Evolutionary conservation across 2,888 invertebrate genomes (phyloP).

Genomic region (Drosophila acutilabella): DNA sequence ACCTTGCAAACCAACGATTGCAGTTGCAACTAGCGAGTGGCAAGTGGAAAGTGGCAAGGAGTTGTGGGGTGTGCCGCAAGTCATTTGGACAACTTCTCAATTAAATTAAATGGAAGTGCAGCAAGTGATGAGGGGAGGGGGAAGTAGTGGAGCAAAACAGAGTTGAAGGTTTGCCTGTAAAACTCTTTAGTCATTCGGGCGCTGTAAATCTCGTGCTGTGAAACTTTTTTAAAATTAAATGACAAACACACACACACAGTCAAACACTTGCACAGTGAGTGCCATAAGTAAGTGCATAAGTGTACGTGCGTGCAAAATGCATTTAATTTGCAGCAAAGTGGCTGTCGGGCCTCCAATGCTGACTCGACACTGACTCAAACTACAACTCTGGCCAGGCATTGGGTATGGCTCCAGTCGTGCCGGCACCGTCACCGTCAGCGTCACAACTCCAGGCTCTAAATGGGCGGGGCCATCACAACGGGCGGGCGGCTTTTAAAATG

Average conservation of each 20-base stretch:
- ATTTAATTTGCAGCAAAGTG: constrained; percentile 79
- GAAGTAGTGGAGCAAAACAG: not conserved
- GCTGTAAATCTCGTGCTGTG: constrained; percentile 73
- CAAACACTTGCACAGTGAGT: constrained; percentile 30
- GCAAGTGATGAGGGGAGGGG: not conserved
- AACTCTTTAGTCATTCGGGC: constrained; percentile 55
- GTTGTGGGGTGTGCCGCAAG: constrained; percentile 16
- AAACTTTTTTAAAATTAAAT: constrained; percentile 74
- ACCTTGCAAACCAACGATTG: constrained; percentile 11
- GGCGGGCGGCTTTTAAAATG: constrained; percentile 72
- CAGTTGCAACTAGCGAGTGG: constrained; percentile 9
- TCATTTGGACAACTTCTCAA: constrained; percentile 67
- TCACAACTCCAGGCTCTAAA: constrained; percentile 22
- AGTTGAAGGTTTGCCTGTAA: constrained; percentile 14
- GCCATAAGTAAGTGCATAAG: constrained; percentile 40
- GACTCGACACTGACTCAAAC: constrained; percentile 8
- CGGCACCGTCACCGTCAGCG: constrained; percentile 61
- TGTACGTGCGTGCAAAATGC: constrained; percentile 68
- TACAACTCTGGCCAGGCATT: constrained; percentile 33
- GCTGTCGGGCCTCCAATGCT: constrained; percentile 47
- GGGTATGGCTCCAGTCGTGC: constrained; percentile 75
- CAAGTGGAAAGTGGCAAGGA: not conserved
- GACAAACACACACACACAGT: constrained; percentile 57
- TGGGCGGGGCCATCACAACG: constrained; percentile 40
- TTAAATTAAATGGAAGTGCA: constrained; percentile 65